Evolutionary conservation across 2,888 invertebrate genomes (phyloP).

Genomic region (Drepana falcataria): DNA sequence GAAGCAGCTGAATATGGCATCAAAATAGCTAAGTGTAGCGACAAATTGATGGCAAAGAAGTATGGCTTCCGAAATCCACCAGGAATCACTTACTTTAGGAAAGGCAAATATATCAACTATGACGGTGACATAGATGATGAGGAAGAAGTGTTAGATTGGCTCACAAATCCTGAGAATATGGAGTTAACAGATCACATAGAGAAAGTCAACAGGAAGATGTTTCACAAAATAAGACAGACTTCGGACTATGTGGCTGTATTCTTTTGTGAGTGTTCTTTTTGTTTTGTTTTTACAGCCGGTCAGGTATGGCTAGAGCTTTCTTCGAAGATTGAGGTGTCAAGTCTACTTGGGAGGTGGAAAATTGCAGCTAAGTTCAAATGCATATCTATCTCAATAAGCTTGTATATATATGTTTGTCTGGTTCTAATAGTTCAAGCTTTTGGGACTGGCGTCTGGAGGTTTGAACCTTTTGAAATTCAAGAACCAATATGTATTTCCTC

Average conservation of each 20-base stretch:
- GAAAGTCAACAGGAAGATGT: constrained; percentile 94
- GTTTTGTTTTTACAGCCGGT: constrained; percentile 2
- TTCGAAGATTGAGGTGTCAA: no score
- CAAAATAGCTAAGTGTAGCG: constrained; percentile 91
- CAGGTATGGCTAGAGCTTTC: no score
- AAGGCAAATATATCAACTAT: constrained; percentile 92
- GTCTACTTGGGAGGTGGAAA: no score
- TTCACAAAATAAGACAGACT: constrained; percentile 91
- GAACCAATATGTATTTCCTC: not conserved
- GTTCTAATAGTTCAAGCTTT: no score
- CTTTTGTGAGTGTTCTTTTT: constrained; percentile 86
- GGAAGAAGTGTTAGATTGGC: constrained; percentile 93
- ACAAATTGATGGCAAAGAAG: constrained; percentile 94
- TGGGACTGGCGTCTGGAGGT: no score
- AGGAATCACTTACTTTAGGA: constrained; percentile 93
- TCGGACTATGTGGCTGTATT: constrained; percentile 95
- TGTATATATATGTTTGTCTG: no score
- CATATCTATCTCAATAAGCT: no score
- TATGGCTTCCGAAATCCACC: constrained; percentile 94
- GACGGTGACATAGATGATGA: constrained; percentile 96
- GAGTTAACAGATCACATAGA: constrained; percentile 95
- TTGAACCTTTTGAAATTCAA: not conserved
- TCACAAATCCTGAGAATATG: constrained; percentile 96
- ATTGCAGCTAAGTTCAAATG: no score
- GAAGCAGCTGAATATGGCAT: constrained; percentile 95